phyloP scores from a whole-genome alignment of 2,113 vertebrate species.

The Plestiodon gilberti region DNA sequence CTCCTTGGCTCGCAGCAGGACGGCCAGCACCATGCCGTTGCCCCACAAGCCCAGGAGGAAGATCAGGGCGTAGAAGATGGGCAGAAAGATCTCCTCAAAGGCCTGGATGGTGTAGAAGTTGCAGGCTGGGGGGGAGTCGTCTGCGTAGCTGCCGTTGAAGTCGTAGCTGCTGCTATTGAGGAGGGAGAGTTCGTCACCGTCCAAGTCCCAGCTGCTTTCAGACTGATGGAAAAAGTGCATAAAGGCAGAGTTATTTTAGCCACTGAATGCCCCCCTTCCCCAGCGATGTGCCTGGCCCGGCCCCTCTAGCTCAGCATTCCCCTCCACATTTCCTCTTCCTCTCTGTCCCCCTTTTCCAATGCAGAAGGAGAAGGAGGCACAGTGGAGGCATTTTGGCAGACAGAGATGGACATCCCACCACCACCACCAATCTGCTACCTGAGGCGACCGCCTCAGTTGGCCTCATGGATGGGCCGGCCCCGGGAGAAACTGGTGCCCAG shows the following conservation, averaged over 20 bases:
- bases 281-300: too few relatives aligned
- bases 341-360: too few relatives aligned
- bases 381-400: too few relatives aligned
- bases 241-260: background rate
- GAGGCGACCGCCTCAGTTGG: too few relatives aligned
- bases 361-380: too few relatives aligned
- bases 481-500: too few relatives aligned
- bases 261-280: background rate
- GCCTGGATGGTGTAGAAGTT: constrained; percentile 27
- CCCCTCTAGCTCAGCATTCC: too few relatives aligned
- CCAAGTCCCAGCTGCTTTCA: too few relatives aligned
- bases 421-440: too few relatives aligned
- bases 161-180: constrained; percentile 43
- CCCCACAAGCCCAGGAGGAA: constrained; percentile 83
- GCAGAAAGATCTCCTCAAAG: constrained; percentile 79
- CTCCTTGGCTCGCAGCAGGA: constrained; percentile 74
- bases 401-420: too few relatives aligned
- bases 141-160: background rate
- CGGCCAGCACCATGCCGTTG: constrained; percentile 77
- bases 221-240: background rate
- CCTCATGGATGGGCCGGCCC: too few relatives aligned
- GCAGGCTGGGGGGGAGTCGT: constrained; percentile 59
- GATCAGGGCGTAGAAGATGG: constrained; percentile 77
- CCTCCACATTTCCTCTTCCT: too few relatives aligned
- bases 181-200: rapidly evolving